Evolutionary conservation across 2,797 vertebrate genomes (phyloP).

Genomic region (Poeciliopsis presidionis): DNA sequence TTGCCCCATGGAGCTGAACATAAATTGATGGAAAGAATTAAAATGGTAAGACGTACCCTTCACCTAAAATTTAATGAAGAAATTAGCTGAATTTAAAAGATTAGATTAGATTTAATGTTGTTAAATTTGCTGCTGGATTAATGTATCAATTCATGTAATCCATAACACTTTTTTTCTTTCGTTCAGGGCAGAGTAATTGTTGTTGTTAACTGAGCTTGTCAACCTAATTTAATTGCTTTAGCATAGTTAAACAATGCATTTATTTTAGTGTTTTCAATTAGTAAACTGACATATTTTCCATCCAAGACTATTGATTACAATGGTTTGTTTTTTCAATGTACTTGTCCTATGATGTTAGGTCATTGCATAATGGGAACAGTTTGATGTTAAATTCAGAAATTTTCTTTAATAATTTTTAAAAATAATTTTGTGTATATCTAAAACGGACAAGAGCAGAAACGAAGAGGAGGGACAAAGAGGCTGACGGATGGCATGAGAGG

Average conservation of each 20-base stretch:
- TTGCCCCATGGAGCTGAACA: too few relatives aligned
- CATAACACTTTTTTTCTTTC: neutral
- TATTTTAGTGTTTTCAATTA: neutral
- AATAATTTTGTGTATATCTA: neutral
- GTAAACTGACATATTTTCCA: neutral
- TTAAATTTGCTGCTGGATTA: neutral
- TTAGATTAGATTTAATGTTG: neutral
- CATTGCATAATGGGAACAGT: neutral
- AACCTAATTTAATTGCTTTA: neutral
- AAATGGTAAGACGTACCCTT: neutral
- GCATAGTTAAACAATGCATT: neutral
- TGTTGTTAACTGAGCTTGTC: neutral
- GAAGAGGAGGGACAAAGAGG: constrained; percentile 24
- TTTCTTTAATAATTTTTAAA: neutral
- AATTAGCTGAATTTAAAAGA: neutral
- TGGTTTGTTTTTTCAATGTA: neutral
- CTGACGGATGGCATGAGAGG: constrained; percentile 18
- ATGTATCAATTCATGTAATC: neutral
- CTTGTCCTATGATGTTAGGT: neutral
- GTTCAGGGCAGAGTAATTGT: neutral
- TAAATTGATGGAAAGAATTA: neutral
- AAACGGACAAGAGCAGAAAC: constrained; percentile 1
- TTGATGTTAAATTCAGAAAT: neutral
- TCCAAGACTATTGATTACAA: neutral
- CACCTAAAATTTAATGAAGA: neutral